Evolutionary conservation across 2,797 vertebrate species (phyloP).

Genomic region (Hippopotamyrus pictus): DNA sequence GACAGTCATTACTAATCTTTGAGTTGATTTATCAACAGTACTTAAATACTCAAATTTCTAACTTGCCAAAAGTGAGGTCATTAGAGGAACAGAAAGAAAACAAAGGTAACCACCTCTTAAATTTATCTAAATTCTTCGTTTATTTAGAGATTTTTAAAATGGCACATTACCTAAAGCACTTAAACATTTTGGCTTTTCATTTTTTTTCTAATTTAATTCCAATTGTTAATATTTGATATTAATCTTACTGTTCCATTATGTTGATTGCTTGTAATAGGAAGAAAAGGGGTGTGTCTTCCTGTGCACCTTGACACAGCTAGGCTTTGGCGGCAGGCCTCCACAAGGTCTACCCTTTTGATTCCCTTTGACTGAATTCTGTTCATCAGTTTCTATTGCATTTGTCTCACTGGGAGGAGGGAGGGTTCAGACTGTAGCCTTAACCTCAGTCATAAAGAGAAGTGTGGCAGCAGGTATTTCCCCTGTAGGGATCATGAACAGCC

Average conservation of each 20-base stretch:
- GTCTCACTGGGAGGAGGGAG: conserved; percentile 87
- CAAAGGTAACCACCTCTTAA: conserved; percentile 89
- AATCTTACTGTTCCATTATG: conserved; percentile 99
- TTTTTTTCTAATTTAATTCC: conserved; percentile 81
- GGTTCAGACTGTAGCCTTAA: conserved; percentile 62
- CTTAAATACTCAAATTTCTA: conserved; percentile 81
- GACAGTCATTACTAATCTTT: conserved; percentile 95
- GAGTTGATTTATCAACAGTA: conserved; percentile 91
- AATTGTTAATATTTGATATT: conserved; percentile 99
- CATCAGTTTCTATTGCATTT: conserved; percentile 98
- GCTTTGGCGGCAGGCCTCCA: conserved; percentile 99
- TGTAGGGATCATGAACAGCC: conserved; percentile 79
- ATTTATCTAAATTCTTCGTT: conserved; percentile 77
- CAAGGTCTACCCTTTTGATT: conserved; percentile 99
- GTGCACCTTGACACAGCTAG: conserved; percentile 99
- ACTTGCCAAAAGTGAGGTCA: conserved; percentile 87
- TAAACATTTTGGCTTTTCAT: conserved; percentile 82
- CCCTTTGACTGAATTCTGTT: conserved; percentile 99
- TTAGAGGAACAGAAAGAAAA: conserved; percentile 93
- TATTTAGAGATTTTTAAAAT: conserved; percentile 26
- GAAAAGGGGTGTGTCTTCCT: conserved; percentile 99
- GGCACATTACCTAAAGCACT: conserved; percentile 76
- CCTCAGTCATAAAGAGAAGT: conserved; percentile 56
- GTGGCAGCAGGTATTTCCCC: conserved; percentile 73
- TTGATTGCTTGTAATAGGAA: conserved; percentile 99